Conservation (phyloP, 2,888 invertebrate genomes). For the Acanthopleura granulata region DNA sequence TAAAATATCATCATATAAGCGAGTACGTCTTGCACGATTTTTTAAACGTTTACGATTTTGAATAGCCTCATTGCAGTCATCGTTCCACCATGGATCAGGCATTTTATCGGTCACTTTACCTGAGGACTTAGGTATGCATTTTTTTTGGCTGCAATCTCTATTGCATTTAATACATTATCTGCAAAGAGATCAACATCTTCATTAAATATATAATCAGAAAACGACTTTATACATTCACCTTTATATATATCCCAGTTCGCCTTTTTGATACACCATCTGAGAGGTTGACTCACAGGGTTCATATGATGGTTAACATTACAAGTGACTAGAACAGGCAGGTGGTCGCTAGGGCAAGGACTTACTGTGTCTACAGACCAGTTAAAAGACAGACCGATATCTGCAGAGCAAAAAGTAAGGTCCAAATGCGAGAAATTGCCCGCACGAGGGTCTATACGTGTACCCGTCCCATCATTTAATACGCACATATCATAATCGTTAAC, state of each 20-base stretch:
- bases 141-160: neutral
- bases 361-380: neutral
- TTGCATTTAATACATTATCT: neutral
- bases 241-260: slow-evolving; percentile 8
- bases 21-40: neutral
- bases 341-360: neutral
- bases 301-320: neutral
- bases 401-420: neutral
- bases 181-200: neutral
- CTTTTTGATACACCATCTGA: slow-evolving; percentile 9
- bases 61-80: neutral
- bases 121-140: neutral
- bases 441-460: neutral
- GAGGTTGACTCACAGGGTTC: neutral
- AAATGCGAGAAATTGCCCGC: neutral
- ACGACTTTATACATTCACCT: neutral
- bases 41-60: neutral
- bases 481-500: neutral
- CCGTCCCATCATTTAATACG: neutral
- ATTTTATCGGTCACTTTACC: neutral
- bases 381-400: neutral
- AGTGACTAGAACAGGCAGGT: neutral
- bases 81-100: slow-evolving; percentile 15
- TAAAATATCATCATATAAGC: neutral
- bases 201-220: neutral